These are phyloP conservation scores for Tribolium castaneum DNA, from an alignment of 1,140 invertebrate species.

Conservation along the genomic window DNA sequence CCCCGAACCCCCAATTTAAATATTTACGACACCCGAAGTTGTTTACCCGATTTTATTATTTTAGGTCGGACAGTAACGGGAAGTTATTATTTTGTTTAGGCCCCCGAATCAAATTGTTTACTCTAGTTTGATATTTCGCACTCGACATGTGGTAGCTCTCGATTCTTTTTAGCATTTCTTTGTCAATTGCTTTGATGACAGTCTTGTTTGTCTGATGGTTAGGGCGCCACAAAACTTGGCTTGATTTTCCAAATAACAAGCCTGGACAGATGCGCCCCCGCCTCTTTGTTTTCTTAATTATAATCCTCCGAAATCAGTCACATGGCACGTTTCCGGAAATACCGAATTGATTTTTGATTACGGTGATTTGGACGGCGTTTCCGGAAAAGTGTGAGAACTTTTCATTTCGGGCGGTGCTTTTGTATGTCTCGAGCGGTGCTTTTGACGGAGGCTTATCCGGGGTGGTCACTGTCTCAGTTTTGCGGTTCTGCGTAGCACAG, in stretches of 20 bases:
- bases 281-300: slow-evolving; percentile 42
- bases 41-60: slow-evolving; percentile 33
- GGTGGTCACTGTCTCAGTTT: slow-evolving; percentile 39
- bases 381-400: slow-evolving; percentile 13
- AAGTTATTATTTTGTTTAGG: slow-evolving; percentile 34
- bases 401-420: neutral
- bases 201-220: slow-evolving; percentile 26
- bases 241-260: neutral
- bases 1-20: neutral
- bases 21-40: neutral
- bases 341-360: slow-evolving; percentile 30
- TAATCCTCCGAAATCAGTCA: slow-evolving; percentile 22
- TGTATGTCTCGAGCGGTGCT: neutral
- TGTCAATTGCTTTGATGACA: slow-evolving; percentile 13
- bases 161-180: neutral
- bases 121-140: slow-evolving; percentile 4
- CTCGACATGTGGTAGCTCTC: slow-evolving; percentile 27
- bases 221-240: neutral
- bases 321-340: slow-evolving; percentile 34
- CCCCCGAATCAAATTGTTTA: slow-evolving; percentile 4
- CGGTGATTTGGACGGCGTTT: neutral
- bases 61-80: slow-evolving; percentile 12
- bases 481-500: neutral
- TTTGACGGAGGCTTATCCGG: slow-evolving; percentile 43
- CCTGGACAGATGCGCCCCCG: neutral